phyloP scores from a whole-genome alignment of 37 sponge, comb jelly and placozoan genomes.

The Amphimedon queenslandica region DNA sequence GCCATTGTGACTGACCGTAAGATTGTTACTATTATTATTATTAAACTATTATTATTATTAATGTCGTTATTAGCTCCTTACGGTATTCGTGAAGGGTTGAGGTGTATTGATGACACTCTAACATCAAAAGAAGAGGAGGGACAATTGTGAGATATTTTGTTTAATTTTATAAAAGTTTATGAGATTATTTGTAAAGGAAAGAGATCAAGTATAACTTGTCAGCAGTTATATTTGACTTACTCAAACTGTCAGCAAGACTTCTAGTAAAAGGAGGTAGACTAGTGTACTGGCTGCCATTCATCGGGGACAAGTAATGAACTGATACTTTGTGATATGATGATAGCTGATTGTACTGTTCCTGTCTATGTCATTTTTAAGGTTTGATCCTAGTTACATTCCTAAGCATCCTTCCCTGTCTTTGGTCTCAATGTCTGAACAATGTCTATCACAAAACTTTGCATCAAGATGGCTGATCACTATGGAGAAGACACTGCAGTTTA shows the following conservation, averaged over 20 bases:
- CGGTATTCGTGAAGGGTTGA: constrained; percentile 83
- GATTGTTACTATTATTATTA: constrained; percentile 12
- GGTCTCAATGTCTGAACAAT: constrained; percentile 63
- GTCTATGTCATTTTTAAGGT: constrained; percentile 14
- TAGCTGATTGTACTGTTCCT: not conserved
- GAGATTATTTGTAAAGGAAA: not conserved
- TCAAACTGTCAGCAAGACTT: constrained; percentile 66
- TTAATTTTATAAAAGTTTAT: not conserved
- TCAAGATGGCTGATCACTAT: constrained; percentile 67
- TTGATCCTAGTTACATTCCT: constrained; percentile 27
- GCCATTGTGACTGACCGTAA: constrained; percentile 93
- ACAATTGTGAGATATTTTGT: too few relatives aligned
- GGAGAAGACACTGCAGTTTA: constrained; percentile 65
- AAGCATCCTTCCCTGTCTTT: constrained; percentile 61
- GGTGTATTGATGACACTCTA: constrained; percentile 74
- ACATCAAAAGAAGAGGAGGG: too few relatives aligned
- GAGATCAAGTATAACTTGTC: constrained; percentile 53
- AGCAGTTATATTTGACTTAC: constrained; percentile 66
- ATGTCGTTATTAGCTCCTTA: constrained; percentile 72
- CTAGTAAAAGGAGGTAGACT: constrained; percentile 79
- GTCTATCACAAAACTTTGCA: constrained; percentile 31
- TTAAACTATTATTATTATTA: not conserved
- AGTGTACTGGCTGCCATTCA: constrained; percentile 85
- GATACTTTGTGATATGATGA: not conserved
- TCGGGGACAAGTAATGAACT: constrained; percentile 48